Base-by-base conservation (phyloP, 2,888 invertebrate genomes). In the Hoplodrina blanda region DNA sequence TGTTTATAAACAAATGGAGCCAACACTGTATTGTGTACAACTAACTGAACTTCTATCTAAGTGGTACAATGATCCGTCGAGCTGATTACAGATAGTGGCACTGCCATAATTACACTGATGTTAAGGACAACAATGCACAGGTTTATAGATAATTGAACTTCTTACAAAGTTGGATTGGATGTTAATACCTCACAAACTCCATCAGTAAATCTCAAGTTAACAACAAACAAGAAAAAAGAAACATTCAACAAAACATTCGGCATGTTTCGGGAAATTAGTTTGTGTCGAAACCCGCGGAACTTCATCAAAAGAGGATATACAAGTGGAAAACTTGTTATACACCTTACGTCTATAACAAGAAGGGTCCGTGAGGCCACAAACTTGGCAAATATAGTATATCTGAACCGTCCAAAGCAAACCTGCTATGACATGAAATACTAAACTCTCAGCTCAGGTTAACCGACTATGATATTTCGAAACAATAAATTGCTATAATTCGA, bases 1-100 rank as follows among this genome's bases (percentile, higher is more conserved):
- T 80, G 77, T 75, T 69, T 80, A 80, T 64, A 80, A 80, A 77
- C 64, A 77, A 77, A 53, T 59, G 60, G 59, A 19, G 52, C 8
- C 41, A 52, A 44, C 30, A 20, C 6, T n/a, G 62, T 33, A 30
- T 74, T 76, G 69, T 79, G 79, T 62, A 64, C 30, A 50, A 53
- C 59, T 67, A 56, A 55, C 59, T 66, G 54, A 73, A 55, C 53
- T 50, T 57, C 52, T 30, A 62, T 76, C 59, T 73, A 76, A 74
- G 53, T 59, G 1, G 53, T 20, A 54, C 73, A 67, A 25, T 55
- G 66, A 73, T 61, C 56, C 41, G 63, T 53, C 53, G 54, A 44
- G 30, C n/a, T 46, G 75, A 62, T 55, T 49, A 15, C 5, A 62
- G 46, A 76, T 59, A 49, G 15, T 4, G 5, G 15, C 17, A 15